Percentiles rank a stretch among this genome's conserved stretches.
These are phyloP conservation scores for Lycaena phlaeas DNA, from an alignment of 2,888 invertebrate species.

Conservation along the genomic window DNA sequence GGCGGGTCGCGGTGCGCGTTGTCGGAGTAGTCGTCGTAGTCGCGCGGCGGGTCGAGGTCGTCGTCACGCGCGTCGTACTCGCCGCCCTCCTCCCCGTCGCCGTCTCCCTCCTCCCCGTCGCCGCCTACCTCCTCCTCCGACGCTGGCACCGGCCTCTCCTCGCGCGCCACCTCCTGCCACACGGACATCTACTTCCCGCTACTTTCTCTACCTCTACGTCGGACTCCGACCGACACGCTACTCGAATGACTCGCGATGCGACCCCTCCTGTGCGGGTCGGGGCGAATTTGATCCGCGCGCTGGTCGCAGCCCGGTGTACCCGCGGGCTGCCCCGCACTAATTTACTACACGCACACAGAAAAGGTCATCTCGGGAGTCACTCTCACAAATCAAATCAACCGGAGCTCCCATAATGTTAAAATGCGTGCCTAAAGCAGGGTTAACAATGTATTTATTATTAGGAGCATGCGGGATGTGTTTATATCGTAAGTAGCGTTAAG, in stretches of 20 bases:
- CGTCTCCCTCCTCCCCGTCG: constrained; percentile 22
- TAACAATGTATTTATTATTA: too few relatives aligned
- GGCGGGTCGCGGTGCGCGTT: constrained; percentile 49
- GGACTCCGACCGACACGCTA: too few relatives aligned
- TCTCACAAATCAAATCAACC: too few relatives aligned
- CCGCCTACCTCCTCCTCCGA: constrained; percentile 21
- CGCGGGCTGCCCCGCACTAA: too few relatives aligned
- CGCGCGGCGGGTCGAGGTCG: constrained; percentile 45
- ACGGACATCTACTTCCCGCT: constrained; percentile 27
- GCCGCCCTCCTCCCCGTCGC: constrained; percentile 28
- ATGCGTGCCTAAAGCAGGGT: too few relatives aligned
- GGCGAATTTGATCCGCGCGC: neutral
- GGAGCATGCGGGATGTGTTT: too few relatives aligned
- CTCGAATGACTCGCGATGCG: neutral
- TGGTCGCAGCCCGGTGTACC: too few relatives aligned
- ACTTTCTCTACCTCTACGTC: neutral
- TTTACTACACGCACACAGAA: too few relatives aligned
- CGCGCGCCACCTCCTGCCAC: constrained; percentile 27
- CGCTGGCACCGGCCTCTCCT: constrained; percentile 24
- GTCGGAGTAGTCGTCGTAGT: constrained; percentile 64
- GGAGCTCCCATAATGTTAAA: too few relatives aligned
- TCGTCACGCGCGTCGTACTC: constrained; percentile 33
- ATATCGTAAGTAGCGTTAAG: too few relatives aligned
- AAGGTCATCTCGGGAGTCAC: too few relatives aligned
- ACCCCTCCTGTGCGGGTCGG: neutral